Base-by-base conservation (phyloP, 2,113 vertebrate species). In the Anser cygnoides region DNA sequence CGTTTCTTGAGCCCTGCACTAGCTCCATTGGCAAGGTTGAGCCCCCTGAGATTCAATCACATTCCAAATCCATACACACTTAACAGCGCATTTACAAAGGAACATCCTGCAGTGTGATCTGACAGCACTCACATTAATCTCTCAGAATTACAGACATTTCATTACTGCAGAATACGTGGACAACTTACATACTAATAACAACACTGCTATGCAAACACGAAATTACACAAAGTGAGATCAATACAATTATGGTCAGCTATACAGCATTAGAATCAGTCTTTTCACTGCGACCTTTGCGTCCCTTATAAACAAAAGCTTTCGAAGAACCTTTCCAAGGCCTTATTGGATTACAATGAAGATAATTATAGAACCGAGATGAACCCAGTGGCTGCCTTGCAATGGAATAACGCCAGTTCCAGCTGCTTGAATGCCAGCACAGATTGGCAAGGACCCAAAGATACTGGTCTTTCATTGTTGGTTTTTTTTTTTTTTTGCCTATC, bases 341-440 rank as follows among this genome's bases (percentile, higher is more conserved):
- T 84, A 89, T 57, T 93, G 68, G 74, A 73, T 89, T 76, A 80
- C 59, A 80, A 3, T 22, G 49, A 83, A 52, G 71, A 63, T 68
- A 93, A 95, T 92, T 88, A 84, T 26, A 89, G 89, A 71, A 62
- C 23, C 28, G 84, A 77, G 76, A 58, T 46, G 20, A 89, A 73
- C 25, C 63, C 86, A 73, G 62, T 50, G 62, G 31, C 83, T 83
- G 62, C 52, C 21, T 58, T 50, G 63, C 9, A n/a, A 73, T 61
- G 76, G 59, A 85, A 77, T 9, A 37, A 29, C 61, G 83, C 43
- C 94, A 86, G 59, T 57, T 90, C 44, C 44, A 86, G 35, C 63
- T 68, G 15, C 44, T 22, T 28, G 55, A 73, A 52, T 35, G 67
- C 39, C 86, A 95, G 72, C 39, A 50, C 54, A 55, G 5, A 35